Evolutionary conservation across 1,140 invertebrate species (phyloP).

Genomic region (Radopholus similis): DNA sequence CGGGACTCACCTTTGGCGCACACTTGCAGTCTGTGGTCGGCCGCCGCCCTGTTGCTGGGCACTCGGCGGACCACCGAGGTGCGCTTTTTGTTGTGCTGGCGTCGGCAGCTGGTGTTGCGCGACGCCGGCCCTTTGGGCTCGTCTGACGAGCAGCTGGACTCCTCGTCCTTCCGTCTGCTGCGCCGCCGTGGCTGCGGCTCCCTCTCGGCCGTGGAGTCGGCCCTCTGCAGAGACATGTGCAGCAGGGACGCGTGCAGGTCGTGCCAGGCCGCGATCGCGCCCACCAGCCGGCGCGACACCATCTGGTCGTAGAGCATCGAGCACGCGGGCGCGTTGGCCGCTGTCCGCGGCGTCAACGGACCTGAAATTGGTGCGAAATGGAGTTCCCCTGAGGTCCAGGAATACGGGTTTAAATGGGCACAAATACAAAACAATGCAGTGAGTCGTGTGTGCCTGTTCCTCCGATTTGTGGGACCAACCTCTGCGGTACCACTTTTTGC

Average conservation of each 20-base stretch:
- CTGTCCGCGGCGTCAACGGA: background rate
- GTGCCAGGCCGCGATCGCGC: slow-evolving; percentile 58
- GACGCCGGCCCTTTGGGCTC: background rate
- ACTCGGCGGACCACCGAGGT: too few relatives aligned
- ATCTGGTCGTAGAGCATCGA: slow-evolving; percentile 43
- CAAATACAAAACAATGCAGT: slow-evolving; percentile 8
- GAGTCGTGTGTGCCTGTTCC: too few relatives aligned
- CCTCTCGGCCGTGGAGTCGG: background rate
- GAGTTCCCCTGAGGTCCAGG: slow-evolving; percentile 17
- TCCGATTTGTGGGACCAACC: too few relatives aligned
- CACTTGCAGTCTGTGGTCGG: too few relatives aligned
- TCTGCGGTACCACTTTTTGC: slow-evolving; percentile 51
- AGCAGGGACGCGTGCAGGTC: slow-evolving; percentile 54
- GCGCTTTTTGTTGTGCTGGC: background rate
- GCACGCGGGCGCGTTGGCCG: slow-evolving; percentile 13
- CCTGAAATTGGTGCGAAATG: slow-evolving; percentile 14
- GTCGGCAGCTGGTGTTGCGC: background rate
- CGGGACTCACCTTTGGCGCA: background rate
- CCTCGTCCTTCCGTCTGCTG: background rate
- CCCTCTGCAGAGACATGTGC: slow-evolving; percentile 39
- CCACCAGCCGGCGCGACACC: slow-evolving; percentile 50
- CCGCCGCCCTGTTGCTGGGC: too few relatives aligned
- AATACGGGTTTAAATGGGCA: background rate
- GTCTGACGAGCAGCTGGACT: too few relatives aligned
- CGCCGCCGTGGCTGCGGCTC: background rate